These are phyloP conservation scores for Cyanoderma ruficeps DNA, from an alignment of 2,113 vertebrate species.

Conservation along the genomic window DNA sequence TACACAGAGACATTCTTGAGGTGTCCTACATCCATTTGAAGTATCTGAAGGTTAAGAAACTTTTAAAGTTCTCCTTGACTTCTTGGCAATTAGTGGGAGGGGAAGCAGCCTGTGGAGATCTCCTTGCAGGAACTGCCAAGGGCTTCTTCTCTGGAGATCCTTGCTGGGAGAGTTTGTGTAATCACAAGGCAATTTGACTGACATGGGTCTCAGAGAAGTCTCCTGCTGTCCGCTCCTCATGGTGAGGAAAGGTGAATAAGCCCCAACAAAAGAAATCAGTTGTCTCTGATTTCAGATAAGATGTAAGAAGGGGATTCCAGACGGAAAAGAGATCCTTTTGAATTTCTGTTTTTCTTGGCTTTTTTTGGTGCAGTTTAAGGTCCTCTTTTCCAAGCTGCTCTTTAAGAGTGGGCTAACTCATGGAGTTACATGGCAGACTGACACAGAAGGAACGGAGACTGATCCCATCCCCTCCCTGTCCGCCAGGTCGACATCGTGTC, in stretches of 20 bases:
- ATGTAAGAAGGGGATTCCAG: not conserved
- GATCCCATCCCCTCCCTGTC: not conserved
- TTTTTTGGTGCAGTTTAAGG: not conserved
- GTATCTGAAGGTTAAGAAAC: not conserved
- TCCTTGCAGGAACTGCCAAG: not conserved
- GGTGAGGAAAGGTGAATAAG: not conserved
- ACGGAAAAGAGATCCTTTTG: not conserved
- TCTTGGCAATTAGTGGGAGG: not conserved
- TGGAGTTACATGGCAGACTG: accelerated
- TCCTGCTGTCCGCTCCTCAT: accelerated
- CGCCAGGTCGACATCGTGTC: conserved; percentile 68
- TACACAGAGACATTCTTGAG: not conserved
- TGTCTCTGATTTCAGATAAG: not conserved
- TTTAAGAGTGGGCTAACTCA: not conserved
- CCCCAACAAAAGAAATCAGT: not conserved
- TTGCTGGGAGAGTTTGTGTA: not conserved
- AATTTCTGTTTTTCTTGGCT: not conserved
- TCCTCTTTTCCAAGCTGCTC: not conserved
- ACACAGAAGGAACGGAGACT: not conserved
- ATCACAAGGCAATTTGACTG: not conserved
- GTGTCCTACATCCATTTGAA: not conserved
- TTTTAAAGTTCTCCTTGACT: not conserved
- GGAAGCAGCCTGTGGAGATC: not conserved
- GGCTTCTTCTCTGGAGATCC: not conserved
- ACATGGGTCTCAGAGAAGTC: not conserved